These are phyloP conservation scores for Gavialis gangeticus DNA, from an alignment of 2,113 vertebrate genomes.

Conservation along the genomic window DNA sequence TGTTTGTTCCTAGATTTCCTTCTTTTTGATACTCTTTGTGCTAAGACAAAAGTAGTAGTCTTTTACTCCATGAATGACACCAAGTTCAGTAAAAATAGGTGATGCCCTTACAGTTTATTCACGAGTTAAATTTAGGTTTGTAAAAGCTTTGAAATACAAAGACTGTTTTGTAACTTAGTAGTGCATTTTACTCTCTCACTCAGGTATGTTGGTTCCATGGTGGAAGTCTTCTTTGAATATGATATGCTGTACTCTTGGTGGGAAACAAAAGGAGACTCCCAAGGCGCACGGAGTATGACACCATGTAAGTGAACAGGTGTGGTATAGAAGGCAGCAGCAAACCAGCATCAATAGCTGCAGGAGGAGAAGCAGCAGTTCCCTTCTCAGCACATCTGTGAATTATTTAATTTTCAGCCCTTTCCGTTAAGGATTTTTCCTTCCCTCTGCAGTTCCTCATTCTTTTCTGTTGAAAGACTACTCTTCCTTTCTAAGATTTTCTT, in stretches of 20 bases:
- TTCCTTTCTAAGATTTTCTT: slow-evolving; percentile 32
- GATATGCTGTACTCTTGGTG: background rate
- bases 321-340: background rate
- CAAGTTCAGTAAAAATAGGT: background rate
- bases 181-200: background rate
- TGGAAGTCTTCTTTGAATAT: background rate
- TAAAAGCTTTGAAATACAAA: background rate
- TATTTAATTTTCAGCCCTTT: background rate
- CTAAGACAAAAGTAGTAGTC: background rate
- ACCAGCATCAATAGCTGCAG: background rate
- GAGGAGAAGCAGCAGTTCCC: background rate
- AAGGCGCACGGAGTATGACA: background rate
- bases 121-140: background rate
- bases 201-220: background rate
- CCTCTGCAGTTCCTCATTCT: background rate
- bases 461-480: slow-evolving; percentile 38
- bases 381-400: background rate
- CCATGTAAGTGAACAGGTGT: background rate
- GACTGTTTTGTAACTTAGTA: background rate
- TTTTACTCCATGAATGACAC: background rate
- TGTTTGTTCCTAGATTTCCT: background rate
- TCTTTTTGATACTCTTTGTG: background rate
- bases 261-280: background rate
- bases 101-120: no score
- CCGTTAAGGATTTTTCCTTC: background rate